These are phyloP conservation scores for Helleia helle DNA, from an alignment of 2,888 invertebrate genomes.

Conservation along the genomic window DNA sequence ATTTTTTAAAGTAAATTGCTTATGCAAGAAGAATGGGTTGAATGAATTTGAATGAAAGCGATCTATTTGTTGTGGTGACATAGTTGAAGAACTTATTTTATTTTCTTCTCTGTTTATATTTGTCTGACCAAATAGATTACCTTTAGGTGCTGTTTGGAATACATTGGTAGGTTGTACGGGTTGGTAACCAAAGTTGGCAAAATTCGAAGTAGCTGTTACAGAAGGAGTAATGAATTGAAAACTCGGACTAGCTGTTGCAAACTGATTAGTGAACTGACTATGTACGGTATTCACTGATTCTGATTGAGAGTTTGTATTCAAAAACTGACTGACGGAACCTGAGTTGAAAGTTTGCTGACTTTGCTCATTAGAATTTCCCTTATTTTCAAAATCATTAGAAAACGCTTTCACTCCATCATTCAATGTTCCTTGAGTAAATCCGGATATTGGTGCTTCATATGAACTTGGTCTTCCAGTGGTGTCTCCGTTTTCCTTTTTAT, in stretches of 20 bases:
- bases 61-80: background rate
- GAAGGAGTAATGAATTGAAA: too few relatives aligned
- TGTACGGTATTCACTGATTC: background rate
- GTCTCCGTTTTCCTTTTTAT: slow-evolving; percentile 3
- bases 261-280: background rate
- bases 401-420: background rate
- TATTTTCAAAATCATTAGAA: background rate
- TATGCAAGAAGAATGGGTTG: slow-evolving; percentile 2
- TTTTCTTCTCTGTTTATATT: background rate
- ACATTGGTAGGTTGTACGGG: background rate
- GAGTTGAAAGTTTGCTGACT: background rate
- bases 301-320: background rate
- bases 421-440: background rate
- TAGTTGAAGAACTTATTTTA: background rate
- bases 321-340: background rate
- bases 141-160: background rate
- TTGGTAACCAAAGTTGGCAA: background rate
- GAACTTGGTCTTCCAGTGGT: slow-evolving; percentile 10
- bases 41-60: background rate
- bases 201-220: background rate
- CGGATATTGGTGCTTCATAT: slow-evolving; percentile 7
- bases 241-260: background rate
- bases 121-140: background rate
- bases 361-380: background rate
- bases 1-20: background rate